phyloP scores from a whole-genome alignment of 2,797 vertebrate genomes.

The Gymnothorax javanicus region DNA sequence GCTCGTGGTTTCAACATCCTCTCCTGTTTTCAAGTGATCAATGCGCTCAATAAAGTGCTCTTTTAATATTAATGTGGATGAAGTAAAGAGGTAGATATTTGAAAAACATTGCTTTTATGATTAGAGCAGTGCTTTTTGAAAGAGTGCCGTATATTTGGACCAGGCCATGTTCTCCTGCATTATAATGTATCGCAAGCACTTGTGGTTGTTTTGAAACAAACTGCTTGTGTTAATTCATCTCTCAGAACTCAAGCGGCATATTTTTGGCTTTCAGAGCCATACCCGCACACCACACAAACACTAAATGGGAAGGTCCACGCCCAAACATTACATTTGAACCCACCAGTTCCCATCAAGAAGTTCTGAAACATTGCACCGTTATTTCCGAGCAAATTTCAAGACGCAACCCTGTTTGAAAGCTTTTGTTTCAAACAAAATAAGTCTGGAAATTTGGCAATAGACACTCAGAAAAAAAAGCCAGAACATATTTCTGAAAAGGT shows the following conservation, averaged over 20 bases:
- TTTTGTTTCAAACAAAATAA: slow-evolving; percentile 45
- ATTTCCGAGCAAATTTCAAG: slow-evolving; percentile 55
- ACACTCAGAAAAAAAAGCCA: too few relatives aligned
- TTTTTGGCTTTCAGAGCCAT: background rate
- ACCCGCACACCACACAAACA: background rate
- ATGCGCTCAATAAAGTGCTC: slow-evolving; percentile 16
- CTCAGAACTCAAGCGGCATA: background rate
- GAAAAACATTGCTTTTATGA: background rate
- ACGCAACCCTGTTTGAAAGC: slow-evolving; percentile 52
- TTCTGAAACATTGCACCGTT: background rate
- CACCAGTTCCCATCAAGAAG: slow-evolving; percentile 8
- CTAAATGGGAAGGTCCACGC: background rate
- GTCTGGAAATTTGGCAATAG: slow-evolving; percentile 56
- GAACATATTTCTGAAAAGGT: too few relatives aligned
- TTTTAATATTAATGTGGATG: slow-evolving; percentile 2
- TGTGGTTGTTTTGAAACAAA: background rate
- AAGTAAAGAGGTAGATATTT: background rate
- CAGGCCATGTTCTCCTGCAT: background rate
- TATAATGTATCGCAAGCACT: background rate
- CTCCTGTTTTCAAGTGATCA: background rate
- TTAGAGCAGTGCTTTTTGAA: background rate
- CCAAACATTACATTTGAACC: background rate
- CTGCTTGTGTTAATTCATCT: background rate
- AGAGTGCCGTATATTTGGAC: too few relatives aligned
- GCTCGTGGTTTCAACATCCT: background rate